Percentiles rank a stretch among this genome's conserved stretches.
Evolutionary conservation across 2,113 vertebrate genomes (phyloP).

Genomic region (Thermophis baileyi): DNA sequence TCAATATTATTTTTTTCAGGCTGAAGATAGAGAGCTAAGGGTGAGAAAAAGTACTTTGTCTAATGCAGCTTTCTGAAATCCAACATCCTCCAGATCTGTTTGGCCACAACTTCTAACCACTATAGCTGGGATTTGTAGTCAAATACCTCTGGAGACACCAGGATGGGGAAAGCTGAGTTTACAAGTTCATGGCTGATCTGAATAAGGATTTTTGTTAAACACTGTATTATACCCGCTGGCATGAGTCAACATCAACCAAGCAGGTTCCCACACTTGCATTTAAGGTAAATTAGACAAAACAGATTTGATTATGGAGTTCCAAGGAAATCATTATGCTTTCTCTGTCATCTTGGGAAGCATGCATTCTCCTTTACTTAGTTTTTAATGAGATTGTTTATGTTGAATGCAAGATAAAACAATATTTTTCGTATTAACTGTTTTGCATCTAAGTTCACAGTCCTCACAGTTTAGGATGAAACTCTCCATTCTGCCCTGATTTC

Average conservation of each 20-base stretch:
- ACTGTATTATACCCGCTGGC: background rate
- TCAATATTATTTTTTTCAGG: background rate
- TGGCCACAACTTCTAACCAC: background rate
- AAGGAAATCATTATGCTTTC: background rate
- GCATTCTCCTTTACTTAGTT: background rate
- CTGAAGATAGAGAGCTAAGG: background rate
- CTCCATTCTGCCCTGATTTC: background rate
- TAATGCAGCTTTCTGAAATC: background rate
- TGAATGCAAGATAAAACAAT: background rate
- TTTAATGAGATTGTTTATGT: background rate
- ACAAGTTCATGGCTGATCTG: background rate
- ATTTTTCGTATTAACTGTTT: background rate
- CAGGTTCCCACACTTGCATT: background rate
- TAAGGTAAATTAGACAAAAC: background rate
- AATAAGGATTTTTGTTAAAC: background rate
- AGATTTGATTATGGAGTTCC: background rate
- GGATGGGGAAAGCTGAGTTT: background rate
- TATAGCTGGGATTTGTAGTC: background rate
- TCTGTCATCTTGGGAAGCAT: background rate
- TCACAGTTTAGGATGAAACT: background rate
- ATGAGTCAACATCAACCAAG: background rate
- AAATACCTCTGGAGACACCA: background rate
- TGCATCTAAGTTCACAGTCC: background rate
- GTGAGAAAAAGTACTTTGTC: background rate
- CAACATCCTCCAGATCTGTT: background rate